These are phyloP conservation scores for Theropithecus gelada DNA, from an alignment of 2,113 vertebrate species.

Conservation along the genomic window DNA sequence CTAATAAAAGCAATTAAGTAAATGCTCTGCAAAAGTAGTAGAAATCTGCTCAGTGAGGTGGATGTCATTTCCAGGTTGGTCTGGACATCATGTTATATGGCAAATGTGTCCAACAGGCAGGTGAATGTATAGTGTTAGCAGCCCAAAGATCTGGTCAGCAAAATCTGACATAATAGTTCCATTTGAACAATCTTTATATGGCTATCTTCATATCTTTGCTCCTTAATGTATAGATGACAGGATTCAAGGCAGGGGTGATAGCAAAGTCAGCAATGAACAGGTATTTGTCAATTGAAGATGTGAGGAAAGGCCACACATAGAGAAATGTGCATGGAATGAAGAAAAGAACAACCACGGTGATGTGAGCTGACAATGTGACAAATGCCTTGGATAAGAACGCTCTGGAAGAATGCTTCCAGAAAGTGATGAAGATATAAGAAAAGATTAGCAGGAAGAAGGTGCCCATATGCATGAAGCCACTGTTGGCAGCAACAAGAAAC, in stretches of 20 bases:
- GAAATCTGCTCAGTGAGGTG: no score
- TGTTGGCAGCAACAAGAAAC: constrained; percentile 10
- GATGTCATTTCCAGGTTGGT: no score
- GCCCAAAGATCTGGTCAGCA: no score
- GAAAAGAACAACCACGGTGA: constrained; percentile 14
- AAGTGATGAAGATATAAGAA: constrained; percentile 48
- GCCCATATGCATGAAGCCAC: neutral
- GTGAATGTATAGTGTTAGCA: neutral
- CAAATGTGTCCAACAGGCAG: neutral
- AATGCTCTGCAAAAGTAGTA: no score
- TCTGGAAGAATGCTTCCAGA: constrained; percentile 39
- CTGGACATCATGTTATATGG: no score
- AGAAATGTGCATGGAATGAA: constrained; percentile 47
- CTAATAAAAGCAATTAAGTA: no score
- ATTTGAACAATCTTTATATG: neutral
- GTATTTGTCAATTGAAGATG: constrained; percentile 24
- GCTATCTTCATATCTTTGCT: constrained; percentile 67
- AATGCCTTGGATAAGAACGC: constrained; percentile 44
- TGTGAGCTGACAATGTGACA: constrained; percentile 31
- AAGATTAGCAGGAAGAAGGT: constrained; percentile 47
- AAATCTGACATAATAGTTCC: no score
- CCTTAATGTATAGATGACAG: constrained; percentile 57
- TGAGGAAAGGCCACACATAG: constrained; percentile 39
- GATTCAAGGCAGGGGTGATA: constrained; percentile 52
- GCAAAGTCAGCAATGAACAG: constrained; percentile 36